phyloP scores from a whole-genome alignment of 2,113 vertebrate genomes.

The Cyphomyrus discorhynchus region DNA sequence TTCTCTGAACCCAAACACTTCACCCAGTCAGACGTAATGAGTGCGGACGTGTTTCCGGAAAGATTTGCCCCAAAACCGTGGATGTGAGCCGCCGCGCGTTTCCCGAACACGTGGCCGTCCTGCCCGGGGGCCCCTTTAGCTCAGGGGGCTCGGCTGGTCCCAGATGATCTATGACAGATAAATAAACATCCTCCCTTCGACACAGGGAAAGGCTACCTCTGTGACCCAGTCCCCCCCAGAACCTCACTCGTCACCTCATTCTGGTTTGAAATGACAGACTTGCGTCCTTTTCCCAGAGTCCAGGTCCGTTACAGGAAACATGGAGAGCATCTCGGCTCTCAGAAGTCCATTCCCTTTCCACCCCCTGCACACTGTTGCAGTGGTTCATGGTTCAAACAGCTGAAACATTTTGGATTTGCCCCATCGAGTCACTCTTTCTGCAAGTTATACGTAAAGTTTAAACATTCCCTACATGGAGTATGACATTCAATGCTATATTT shows the following conservation, averaged over 20 bases:
- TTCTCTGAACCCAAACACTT: constrained; percentile 20
- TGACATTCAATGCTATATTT: background rate
- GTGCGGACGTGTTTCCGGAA: constrained; percentile 15
- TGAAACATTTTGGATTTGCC: background rate
- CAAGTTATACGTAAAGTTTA: background rate
- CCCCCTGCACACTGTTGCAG: background rate
- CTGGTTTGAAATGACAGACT: background rate
- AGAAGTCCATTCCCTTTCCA: background rate
- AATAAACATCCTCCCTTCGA: constrained; percentile 7
- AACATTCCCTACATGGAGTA: background rate
- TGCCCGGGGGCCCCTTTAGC: background rate
- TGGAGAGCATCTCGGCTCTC: background rate
- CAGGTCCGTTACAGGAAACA: background rate
- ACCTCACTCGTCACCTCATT: background rate
- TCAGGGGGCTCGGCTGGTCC: background rate
- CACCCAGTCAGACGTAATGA: constrained; percentile 16
- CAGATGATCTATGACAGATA: constrained; percentile 9
- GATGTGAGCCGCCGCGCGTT: background rate
- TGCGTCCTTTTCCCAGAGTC: background rate
- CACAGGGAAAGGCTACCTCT: background rate
- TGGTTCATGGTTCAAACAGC: background rate
- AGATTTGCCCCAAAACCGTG: constrained; percentile 6
- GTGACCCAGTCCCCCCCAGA: background rate
- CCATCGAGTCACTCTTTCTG: background rate
- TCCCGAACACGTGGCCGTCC: background rate